phyloP scores from a whole-genome alignment of 2,797 vertebrate genomes.

The Natrix natrix region DNA sequence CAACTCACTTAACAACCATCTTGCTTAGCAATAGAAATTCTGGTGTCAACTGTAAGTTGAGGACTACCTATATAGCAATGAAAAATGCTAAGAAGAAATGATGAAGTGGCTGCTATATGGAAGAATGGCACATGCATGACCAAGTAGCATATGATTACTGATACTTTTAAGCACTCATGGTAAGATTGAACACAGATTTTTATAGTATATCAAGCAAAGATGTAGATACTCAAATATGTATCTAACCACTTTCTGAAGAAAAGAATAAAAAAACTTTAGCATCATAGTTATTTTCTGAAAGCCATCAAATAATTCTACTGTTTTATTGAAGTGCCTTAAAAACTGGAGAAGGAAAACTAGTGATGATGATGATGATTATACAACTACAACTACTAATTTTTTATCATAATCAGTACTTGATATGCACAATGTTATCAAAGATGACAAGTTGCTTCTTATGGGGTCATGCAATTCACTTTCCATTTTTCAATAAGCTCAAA shows the following conservation, averaged over 20 bases:
- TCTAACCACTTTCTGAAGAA: not conserved
- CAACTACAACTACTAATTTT: not conserved
- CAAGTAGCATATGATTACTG: not conserved
- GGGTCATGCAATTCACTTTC: not conserved
- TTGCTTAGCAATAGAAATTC: not conserved
- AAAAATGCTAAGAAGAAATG: not conserved
- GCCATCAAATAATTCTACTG: not conserved
- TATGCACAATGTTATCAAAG: not conserved
- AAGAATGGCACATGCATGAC: not conserved
- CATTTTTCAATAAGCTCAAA: constrained; percentile 33
- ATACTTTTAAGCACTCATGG: not conserved
- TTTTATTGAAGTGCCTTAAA: not conserved
- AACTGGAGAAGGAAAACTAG: not conserved
- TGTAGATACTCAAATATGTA: not conserved
- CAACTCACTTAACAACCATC: not conserved
- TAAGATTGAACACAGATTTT: not conserved
- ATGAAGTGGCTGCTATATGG: not conserved
- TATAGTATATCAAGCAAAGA: not conserved
- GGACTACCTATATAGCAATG: not conserved
- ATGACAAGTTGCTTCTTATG: not conserved
- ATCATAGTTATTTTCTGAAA: not conserved
- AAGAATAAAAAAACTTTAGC: not conserved
- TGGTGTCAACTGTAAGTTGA: not conserved
- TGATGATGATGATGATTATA: not conserved
- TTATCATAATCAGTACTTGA: not conserved